These are phyloP conservation scores for Ophion ventricosus DNA, from an alignment of 2,888 invertebrate species.

Conservation along the genomic window DNA sequence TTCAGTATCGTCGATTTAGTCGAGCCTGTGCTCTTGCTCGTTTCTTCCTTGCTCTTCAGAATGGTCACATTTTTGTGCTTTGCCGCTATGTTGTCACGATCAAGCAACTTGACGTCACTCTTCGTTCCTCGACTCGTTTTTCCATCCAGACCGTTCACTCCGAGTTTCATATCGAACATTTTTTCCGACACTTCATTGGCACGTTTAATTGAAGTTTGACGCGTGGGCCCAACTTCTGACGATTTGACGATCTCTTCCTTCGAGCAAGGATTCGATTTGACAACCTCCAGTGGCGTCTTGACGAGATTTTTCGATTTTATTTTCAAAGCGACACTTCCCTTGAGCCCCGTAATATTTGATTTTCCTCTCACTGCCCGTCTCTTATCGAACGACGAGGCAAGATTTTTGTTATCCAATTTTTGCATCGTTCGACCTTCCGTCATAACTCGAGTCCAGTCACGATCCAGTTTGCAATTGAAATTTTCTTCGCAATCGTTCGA, in stretches of 20 bases:
- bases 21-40: background rate
- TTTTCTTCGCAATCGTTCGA: slow-evolving; percentile 33
- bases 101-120: background rate
- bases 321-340: slow-evolving; percentile 3
- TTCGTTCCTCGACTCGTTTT: background rate
- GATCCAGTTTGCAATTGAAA: slow-evolving; percentile 31
- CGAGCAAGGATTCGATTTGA: slow-evolving; percentile 30
- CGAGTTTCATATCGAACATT: slow-evolving; percentile 17
- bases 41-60: background rate
- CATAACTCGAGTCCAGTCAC: slow-evolving; percentile 56
- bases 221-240: background rate
- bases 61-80: background rate
- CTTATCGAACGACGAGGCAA: slow-evolving; percentile 14
- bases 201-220: background rate
- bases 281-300: slow-evolving; percentile 54
- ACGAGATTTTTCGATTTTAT: slow-evolving; percentile 15
- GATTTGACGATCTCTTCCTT: slow-evolving; percentile 9
- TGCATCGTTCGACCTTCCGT: slow-evolving; percentile 53
- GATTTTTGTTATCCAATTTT: slow-evolving; percentile 1
- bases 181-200: slow-evolving; percentile 37
- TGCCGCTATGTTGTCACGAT: background rate
- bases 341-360: background rate
- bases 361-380: slow-evolving; percentile 31
- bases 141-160: background rate
- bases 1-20: slow-evolving; percentile 40